Evolutionary conservation across 2,797 vertebrate genomes (phyloP).

Genomic region (Anableps anableps): DNA sequence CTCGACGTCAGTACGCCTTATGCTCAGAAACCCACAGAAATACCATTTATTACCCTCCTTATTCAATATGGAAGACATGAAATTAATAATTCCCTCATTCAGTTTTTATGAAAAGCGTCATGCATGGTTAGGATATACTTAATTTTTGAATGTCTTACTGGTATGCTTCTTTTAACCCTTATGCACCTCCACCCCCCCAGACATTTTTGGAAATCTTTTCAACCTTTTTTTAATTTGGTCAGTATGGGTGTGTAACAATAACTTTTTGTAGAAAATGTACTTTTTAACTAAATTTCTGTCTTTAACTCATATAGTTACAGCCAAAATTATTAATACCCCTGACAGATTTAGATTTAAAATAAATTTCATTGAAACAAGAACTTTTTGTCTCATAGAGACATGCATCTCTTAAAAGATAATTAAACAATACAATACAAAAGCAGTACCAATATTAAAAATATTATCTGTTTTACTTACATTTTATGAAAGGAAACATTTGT

Average conservation of each 20-base stretch:
- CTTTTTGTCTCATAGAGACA: too few relatives aligned
- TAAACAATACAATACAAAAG: too few relatives aligned
- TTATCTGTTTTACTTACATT: too few relatives aligned
- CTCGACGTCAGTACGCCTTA: slow-evolving; percentile 76
- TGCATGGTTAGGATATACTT: slow-evolving; percentile 4
- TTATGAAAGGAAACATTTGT: too few relatives aligned
- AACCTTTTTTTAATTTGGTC: not conserved
- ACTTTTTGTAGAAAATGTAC: not conserved
- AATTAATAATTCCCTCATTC: slow-evolving; percentile 27
- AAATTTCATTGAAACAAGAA: not conserved
- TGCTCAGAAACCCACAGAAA: slow-evolving; percentile 75
- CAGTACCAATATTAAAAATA: too few relatives aligned
- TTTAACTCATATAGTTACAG: not conserved
- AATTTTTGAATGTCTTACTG: not conserved
- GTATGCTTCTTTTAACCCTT: not conserved
- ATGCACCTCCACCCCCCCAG: not conserved
- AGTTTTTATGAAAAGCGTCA: slow-evolving; percentile 14
- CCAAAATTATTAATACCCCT: not conserved
- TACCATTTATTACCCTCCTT: slow-evolving; percentile 51
- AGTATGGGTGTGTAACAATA: not conserved
- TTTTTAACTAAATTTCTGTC: not conserved
- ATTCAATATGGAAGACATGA: slow-evolving; percentile 31
- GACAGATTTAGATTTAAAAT: not conserved
- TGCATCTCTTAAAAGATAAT: too few relatives aligned
- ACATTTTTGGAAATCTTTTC: not conserved